A percentile compares a stretch with the other conserved stretches of the same genome.
Evolutionary conservation across 2,113 vertebrate genomes (phyloP).

Genomic region (Myotis yumanensis): DNA sequence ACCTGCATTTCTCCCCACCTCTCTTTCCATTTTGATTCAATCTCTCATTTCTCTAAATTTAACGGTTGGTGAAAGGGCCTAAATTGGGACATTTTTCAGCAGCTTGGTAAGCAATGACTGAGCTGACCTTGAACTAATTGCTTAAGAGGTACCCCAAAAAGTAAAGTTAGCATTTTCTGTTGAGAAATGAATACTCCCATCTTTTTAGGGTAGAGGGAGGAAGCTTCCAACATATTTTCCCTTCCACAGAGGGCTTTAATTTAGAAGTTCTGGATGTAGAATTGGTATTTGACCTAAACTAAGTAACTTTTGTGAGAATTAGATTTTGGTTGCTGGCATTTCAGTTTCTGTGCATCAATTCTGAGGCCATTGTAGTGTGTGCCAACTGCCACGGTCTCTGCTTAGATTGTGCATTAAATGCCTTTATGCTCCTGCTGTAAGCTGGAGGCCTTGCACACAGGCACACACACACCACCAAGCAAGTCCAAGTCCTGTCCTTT

Average conservation of each 20-base stretch:
- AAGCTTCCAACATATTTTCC: background rate
- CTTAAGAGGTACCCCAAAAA: conserved; percentile 60
- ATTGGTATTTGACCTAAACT: background rate
- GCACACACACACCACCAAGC: background rate
- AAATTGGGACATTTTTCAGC: conserved; percentile 61
- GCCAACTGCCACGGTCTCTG: background rate
- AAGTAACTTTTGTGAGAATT: background rate
- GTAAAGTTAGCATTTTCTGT: background rate
- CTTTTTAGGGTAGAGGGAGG: background rate
- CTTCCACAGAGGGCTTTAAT: background rate
- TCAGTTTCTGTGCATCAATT: background rate
- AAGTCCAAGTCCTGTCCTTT: background rate
- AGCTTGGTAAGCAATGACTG: conserved; percentile 49
- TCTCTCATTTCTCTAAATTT: conserved; percentile 47
- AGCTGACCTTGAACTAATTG: conserved; percentile 70
- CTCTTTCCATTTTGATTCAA: background rate
- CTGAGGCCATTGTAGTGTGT: background rate
- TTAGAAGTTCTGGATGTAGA: background rate
- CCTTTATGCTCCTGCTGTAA: background rate
- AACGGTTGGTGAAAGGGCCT: background rate
- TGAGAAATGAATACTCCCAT: background rate
- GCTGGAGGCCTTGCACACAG: background rate
- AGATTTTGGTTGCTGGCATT: background rate
- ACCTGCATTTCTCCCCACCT: background rate
- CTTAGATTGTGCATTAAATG: background rate